Percentiles rank a stretch among this genome's conserved stretches.
Conservation (phyloP, 2,113 vertebrate species). For the Perca schrenkii region DNA sequence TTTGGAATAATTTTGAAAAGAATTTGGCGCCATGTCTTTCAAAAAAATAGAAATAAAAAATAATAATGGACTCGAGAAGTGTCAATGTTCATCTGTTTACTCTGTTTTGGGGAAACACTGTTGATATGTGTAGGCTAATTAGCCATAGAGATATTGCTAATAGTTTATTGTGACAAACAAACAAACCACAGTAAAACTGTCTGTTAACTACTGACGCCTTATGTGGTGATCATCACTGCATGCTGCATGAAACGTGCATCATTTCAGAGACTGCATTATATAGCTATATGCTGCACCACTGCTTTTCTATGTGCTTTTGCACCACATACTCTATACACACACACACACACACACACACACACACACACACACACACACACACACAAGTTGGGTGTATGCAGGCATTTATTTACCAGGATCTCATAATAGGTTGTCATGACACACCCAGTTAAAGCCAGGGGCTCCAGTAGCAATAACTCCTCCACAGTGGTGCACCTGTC, state of each 20-base stretch:
- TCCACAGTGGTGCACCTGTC: conserved; percentile 54
- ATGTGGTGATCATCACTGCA: background rate
- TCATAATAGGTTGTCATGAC: conserved; percentile 41
- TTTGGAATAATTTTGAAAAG: background rate
- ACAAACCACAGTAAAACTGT: background rate
- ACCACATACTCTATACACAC: background rate
- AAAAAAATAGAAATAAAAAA: too few species aligned
- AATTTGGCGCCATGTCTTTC: background rate
- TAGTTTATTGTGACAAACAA: background rate
- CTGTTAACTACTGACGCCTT: background rate
- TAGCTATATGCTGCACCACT: background rate
- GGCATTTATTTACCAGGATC: conserved; percentile 11
- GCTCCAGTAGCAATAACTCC: conserved; percentile 20
- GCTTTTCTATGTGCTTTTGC: background rate
- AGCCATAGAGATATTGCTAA: background rate
- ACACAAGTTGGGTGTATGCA: background rate
- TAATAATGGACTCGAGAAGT: too few species aligned
- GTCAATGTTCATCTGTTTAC: background rate
- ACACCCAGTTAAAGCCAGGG: conserved; percentile 29
- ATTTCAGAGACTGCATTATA: background rate
- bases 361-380: background rate
- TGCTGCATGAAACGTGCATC: background rate
- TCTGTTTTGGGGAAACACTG: background rate
- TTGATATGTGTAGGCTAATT: background rate
- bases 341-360: too few species aligned